phyloP scores from a whole-genome alignment of 2,888 invertebrate species.

The Eristalis arbustorum region DNA sequence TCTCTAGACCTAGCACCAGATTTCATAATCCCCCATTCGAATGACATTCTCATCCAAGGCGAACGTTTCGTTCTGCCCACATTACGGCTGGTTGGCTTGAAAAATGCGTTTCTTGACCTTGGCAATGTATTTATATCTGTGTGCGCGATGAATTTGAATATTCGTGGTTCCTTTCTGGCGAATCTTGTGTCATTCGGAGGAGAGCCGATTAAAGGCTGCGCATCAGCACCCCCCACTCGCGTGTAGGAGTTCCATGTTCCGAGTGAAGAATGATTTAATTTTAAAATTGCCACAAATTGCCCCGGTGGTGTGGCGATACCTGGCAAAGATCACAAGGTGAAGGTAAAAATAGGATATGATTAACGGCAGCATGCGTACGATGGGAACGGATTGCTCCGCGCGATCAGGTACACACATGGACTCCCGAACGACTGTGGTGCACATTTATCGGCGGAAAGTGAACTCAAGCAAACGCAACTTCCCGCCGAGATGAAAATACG shows the following conservation, averaged over 20 bases:
- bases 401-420: not conserved
- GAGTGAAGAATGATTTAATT: not conserved
- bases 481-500: not conserved
- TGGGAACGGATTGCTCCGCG: not conserved
- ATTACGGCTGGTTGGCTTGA: not conserved
- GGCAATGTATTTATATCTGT: not conserved
- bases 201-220: not conserved
- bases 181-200: not conserved
- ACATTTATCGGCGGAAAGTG: not conserved
- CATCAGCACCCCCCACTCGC: not conserved
- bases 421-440: not conserved
- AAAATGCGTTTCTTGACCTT: not conserved
- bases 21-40: not conserved
- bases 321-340: not conserved
- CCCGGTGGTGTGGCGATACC: not conserved
- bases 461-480: not conserved
- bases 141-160: not conserved
- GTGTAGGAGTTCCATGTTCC: not conserved
- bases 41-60: not conserved
- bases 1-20: not conserved
- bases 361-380: not conserved
- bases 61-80: not conserved
- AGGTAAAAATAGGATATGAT: not conserved
- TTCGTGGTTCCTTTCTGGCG: not conserved
- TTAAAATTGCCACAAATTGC: not conserved